These are phyloP conservation scores for Oreochromis spilurus DNA, from an alignment of 2,113 vertebrate species.

Conservation along the genomic window DNA sequence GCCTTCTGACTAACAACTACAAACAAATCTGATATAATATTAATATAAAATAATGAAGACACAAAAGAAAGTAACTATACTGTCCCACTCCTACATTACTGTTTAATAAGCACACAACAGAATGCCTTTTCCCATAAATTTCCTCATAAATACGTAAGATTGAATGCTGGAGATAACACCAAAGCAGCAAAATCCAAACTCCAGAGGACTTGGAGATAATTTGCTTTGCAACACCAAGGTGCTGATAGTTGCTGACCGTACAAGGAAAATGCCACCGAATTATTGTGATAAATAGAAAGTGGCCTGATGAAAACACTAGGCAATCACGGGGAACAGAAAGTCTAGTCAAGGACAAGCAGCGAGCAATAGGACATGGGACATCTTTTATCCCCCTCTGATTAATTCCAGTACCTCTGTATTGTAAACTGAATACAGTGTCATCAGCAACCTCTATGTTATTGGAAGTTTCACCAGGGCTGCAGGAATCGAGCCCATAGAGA, in stretches of 20 bases:
- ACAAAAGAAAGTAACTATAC: neutral
- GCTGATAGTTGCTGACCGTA: constrained; percentile 37
- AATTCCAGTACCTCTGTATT: constrained; percentile 47
- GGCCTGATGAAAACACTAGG: constrained; percentile 47
- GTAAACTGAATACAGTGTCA: constrained; percentile 41
- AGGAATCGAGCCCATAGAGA: constrained; percentile 9
- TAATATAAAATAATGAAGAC: neutral
- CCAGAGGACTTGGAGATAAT: constrained; percentile 10
- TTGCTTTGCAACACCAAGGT: constrained; percentile 14
- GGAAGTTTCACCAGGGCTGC: constrained; percentile 35
- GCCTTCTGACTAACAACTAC: neutral
- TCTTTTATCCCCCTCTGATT: constrained; percentile 61
- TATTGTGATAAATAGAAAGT: constrained; percentile 46
- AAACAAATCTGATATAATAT: neutral
- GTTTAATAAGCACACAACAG: neutral
- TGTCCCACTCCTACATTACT: neutral
- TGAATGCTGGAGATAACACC: neutral
- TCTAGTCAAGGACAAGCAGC: constrained; percentile 48
- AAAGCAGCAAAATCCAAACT: constrained; percentile 16
- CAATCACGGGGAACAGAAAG: constrained; percentile 47
- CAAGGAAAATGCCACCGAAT: constrained; percentile 36
- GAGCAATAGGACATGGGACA: constrained; percentile 43
- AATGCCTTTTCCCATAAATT: neutral
- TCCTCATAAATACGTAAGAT: neutral
- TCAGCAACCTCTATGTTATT: constrained; percentile 56